Evolutionary conservation across 2,888 invertebrate genomes (phyloP), one percentile per base, ranked within the genome.

Genomic region (Drosophila neotestacea): DNA sequence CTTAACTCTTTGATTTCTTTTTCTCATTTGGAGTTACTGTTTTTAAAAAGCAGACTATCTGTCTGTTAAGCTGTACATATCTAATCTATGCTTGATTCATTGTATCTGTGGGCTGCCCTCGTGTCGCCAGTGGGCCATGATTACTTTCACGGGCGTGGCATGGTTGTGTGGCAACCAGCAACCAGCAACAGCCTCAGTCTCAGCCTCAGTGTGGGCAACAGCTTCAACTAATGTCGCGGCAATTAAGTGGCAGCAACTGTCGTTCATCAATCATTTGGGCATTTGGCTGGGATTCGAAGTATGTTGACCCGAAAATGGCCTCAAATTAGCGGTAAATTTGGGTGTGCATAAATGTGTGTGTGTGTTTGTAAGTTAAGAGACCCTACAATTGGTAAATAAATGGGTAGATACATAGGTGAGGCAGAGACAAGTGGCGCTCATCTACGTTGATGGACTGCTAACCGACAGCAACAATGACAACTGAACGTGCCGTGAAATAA

Each of bases 401-500:
- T 27, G 58, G 22, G 11, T 5, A 44, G 28, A 39, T 32, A n/a
- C 6, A 32, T 38, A 16, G 30, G 27, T 28, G 42, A 32, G 41
- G 51, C 27, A 58, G 51, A 54, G 50, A 68, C 74, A 77, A 68
- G 79, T 77, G 79, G 62, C 75, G 79, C 79, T 70, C 62, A 42
- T 50, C 61, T 70, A 75, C 76, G 71, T 66, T 79, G 71, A 79
- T 71, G 56, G 79, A 76, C 74, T 76, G 79, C 39, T 68, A 75
- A 75, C 52, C 51, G 79, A 22, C 28, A 36, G 39, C 28, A 44
- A 34, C 52, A 50, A 50, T 44, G 54, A 38, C 22, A 36, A 39
- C 50, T 38, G 60, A 59, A 79, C 70, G 81, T 85, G 85, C 76
- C 79, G 39, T 69, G 74, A 79, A 82, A 82, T 72, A 70, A 75